Evolutionary conservation across 2,113 vertebrate genomes (phyloP), one percentile per base, ranked within the genome.

Genomic region (Cepphus grylle): DNA sequence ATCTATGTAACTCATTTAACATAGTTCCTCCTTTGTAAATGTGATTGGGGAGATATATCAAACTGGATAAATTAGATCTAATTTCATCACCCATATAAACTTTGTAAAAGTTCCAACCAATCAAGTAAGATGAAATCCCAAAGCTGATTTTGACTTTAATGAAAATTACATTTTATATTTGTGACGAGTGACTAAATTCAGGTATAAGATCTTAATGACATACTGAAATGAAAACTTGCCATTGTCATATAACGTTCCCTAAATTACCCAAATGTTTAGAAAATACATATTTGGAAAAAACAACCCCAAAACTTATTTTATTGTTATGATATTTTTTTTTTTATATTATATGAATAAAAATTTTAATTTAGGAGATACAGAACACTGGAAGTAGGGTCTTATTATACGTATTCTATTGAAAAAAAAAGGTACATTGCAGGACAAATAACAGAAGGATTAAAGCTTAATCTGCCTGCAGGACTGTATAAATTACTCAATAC

Each of bases 1-100:
- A 69, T 95, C 62, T 95, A 5, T 89, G 80, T 90, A 95, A 95
- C 50, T 96, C 89, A 92, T 85, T 97, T 92, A 97, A 65, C 63
- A 86, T 61, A 76, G 70, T 81, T 96, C 53, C 66, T 92, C 83
- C 77, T 97, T 90, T 88, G 78, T 63, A 95, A 96, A 95, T 96
- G 72, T 79, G 94, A 55, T 16, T 93, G 47, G 91, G 94, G 95
- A 95, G 36, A 95, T 95, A 91, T 6, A 83, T 93, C 40, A 86
- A 95, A 84, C 65, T 85, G 59, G 83, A 96, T 82, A 96, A 94
- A 97, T 97, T 97, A 95, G 53, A 82, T 93, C 47, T 96, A 94
- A 97, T 95, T 96, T 86, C 55, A 95, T 87, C 53, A 91, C 21
- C 19, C 25, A 59, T 63, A 88, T 34, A 86, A 95, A 96, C 61